A percentile compares a stretch with the other conserved stretches of the same genome.
These are phyloP conservation scores for Saturnia pavonia DNA, from an alignment of 2,888 invertebrate species.

Conservation along the genomic window DNA sequence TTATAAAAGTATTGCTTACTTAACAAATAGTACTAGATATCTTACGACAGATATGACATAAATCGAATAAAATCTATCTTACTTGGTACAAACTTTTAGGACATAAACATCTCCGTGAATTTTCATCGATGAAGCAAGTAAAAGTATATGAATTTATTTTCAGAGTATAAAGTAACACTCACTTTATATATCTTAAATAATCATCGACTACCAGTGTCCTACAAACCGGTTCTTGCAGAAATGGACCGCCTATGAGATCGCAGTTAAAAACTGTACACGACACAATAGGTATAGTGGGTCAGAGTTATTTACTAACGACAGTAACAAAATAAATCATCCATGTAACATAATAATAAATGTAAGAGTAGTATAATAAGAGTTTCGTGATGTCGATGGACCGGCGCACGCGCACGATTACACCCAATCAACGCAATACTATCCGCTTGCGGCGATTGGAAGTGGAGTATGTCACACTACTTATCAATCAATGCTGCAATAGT, in stretches of 20 bases:
- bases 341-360: conserved; percentile 62
- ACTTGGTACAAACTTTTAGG: background rate
- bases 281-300: conserved; percentile 56
- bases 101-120: conserved; percentile 37
- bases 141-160: conserved; percentile 48
- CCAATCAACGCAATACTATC: conserved; percentile 31
- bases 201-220: conserved; percentile 38
- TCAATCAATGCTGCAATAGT: conserved; percentile 51
- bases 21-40: background rate
- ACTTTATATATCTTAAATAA: conserved; percentile 42
- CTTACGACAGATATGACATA: background rate
- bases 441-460: conserved; percentile 52
- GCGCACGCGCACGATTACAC: conserved; percentile 39
- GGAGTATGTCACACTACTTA: conserved; percentile 69
- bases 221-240: conserved; percentile 51
- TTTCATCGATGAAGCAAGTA: conserved; percentile 42
- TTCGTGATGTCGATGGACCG: conserved; percentile 53
- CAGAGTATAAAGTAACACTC: conserved; percentile 39
- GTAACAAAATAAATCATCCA: conserved; percentile 65
- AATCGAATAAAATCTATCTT: background rate
- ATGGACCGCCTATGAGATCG: conserved; percentile 36
- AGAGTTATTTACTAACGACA: conserved; percentile 58
- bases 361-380: conserved; percentile 55
- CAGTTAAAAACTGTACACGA: conserved; percentile 40
- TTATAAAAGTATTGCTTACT: too few species aligned